Conservation (phyloP, 2,888 invertebrate species). For the Dynastes maya region DNA sequence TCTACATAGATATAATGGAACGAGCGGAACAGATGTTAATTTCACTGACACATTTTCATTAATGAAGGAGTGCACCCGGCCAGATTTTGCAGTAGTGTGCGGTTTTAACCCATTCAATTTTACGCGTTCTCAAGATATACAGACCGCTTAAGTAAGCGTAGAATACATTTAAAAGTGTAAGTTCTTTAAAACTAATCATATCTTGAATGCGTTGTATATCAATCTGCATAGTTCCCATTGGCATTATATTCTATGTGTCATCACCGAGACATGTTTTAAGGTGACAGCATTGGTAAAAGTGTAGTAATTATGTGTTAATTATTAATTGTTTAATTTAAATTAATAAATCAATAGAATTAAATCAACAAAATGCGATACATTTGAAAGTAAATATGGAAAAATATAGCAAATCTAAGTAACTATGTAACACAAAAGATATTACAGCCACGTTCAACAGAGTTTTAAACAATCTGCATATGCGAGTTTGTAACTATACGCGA, state of each 20-base stretch:
- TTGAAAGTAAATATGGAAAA: background rate
- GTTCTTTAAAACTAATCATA: too few relatives aligned
- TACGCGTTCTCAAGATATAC: conserved; percentile 34
- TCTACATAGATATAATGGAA: background rate
- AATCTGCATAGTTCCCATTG: too few relatives aligned
- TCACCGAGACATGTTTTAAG: too few relatives aligned
- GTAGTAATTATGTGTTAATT: too few relatives aligned
- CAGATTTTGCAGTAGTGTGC: conserved; percentile 49
- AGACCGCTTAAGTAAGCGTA: too few relatives aligned
- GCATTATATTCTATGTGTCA: too few relatives aligned
- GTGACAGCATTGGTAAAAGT: too few relatives aligned
- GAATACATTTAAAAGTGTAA: too few relatives aligned
- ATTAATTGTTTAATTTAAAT: too few relatives aligned
- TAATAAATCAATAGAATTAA: too few relatives aligned
- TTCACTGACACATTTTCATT: conserved; percentile 52
- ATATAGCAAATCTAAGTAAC: background rate
- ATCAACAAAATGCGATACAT: background rate
- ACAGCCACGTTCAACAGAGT: background rate
- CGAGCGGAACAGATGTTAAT: conserved; percentile 47
- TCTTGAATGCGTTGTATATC: too few relatives aligned
- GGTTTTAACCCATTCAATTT: conserved; percentile 49
- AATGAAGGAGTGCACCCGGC: conserved; percentile 45
- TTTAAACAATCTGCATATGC: background rate
- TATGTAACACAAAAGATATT: background rate
- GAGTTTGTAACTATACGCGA: background rate